A percentile compares a stretch with the other conserved stretches of the same genome.
phyloP scores from a whole-genome alignment of 2,888 invertebrate species.

The Cheilosia grossa region DNA sequence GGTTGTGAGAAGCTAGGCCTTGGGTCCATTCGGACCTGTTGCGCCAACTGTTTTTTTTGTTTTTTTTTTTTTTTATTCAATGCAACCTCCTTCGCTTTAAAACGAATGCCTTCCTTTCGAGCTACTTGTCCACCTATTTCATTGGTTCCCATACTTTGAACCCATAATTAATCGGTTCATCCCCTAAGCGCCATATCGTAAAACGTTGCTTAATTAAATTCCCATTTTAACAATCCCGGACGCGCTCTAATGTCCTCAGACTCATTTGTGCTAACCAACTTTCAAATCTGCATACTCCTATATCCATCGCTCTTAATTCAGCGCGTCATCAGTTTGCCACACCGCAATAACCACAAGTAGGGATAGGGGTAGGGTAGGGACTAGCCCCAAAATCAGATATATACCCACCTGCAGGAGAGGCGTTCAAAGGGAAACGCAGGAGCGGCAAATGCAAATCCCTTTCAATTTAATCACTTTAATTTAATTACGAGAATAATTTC shows the following conservation, averaged over 20 bases:
- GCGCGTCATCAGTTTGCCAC: slow-evolving; percentile 14
- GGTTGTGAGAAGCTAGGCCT: no score
- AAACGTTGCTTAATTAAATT: slow-evolving; percentile 47
- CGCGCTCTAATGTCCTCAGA: slow-evolving; percentile 16
- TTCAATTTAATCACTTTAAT: slow-evolving; percentile 73
- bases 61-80: no score
- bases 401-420: slow-evolving; percentile 1
- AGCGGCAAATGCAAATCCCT: slow-evolving; percentile 68
- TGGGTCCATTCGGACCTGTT: no score
- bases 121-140: no score
- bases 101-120: no score
- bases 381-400: not conserved
- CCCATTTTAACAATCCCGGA: not conserved
- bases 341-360: slow-evolving; percentile 15
- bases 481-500: slow-evolving; percentile 67
- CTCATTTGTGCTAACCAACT: slow-evolving; percentile 6
- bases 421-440: slow-evolving; percentile 54
- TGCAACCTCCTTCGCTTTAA: no score
- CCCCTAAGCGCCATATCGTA: not conserved
- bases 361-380: not conserved
- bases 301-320: slow-evolving; percentile 18
- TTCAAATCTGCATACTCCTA: slow-evolving; percentile 22
- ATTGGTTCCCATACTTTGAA: no score
- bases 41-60: no score
- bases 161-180: no score